phyloP scores from a whole-genome alignment of 2,113 vertebrate genomes.

The Hoplias malabaricus region DNA sequence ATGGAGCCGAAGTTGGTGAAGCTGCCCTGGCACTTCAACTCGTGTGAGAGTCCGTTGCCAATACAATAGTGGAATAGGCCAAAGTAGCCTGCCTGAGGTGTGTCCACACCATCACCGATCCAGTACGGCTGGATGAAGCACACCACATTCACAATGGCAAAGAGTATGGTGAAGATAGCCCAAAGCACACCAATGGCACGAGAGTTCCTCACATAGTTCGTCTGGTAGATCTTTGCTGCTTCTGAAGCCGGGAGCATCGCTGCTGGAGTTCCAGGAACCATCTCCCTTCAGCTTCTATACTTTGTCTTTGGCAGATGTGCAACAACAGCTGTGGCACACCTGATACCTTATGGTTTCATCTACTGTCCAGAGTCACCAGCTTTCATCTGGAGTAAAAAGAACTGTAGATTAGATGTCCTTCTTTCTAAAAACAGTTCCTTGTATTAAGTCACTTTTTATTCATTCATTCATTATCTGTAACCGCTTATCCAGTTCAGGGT shows the following conservation, averaged over 20 bases:
- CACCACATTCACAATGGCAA: slow-evolving; percentile 98
- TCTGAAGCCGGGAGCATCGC: slow-evolving; percentile 93
- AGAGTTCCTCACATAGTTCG: slow-evolving; percentile 97
- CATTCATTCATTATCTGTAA: no score
- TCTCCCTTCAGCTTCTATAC: not conserved
- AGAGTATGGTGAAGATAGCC: slow-evolving; percentile 98
- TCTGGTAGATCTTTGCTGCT: slow-evolving; percentile 97
- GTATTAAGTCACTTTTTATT: no score
- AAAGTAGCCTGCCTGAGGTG: slow-evolving; percentile 96
- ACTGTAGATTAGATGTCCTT: slow-evolving; percentile 12
- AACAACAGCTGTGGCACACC: slow-evolving; percentile 1
- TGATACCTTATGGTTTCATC: slow-evolving; percentile 27
- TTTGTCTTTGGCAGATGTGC: not conserved
- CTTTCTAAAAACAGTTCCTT: no score
- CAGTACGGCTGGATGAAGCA: slow-evolving; percentile 99
- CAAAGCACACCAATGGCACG: slow-evolving; percentile 97
- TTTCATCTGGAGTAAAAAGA: slow-evolving; percentile 28
- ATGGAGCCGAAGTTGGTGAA: slow-evolving; percentile 96
- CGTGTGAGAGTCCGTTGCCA: slow-evolving; percentile 90
- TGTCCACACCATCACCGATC: slow-evolving; percentile 96
- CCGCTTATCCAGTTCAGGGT: no score
- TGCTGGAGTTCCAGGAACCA: slow-evolving; percentile 73
- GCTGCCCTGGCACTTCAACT: slow-evolving; percentile 92
- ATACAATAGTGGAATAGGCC: slow-evolving; percentile 99
- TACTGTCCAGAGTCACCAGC: slow-evolving; percentile 13